A percentile compares a stretch with the other conserved stretches of the same genome.
phyloP scores from a whole-genome alignment of 2,113 vertebrate genomes.

The Dipodomys spectabilis region DNA sequence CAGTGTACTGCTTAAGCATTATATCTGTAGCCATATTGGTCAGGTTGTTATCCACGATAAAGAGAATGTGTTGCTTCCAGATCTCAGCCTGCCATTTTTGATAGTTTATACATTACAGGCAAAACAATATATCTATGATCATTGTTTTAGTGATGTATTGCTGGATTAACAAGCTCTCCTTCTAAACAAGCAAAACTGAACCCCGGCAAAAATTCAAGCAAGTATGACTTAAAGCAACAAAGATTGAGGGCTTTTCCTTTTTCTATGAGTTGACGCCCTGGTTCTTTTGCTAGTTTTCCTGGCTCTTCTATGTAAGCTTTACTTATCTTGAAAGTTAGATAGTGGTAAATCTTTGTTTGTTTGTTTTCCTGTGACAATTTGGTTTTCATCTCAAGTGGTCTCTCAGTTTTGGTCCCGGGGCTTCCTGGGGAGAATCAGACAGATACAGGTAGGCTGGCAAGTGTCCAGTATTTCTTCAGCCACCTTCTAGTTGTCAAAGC shows the following conservation, averaged over 20 bases:
- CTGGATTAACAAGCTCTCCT: not conserved
- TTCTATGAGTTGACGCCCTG: not conserved
- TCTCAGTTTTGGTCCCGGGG: not conserved
- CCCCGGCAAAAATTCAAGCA: too few relatives aligned
- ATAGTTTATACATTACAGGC: not conserved
- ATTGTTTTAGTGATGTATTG: not conserved
- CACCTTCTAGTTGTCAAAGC: not conserved
- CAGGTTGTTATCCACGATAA: not conserved
- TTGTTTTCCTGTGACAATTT: not conserved
- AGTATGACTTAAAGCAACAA: not conserved
- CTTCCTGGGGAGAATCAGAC: not conserved
- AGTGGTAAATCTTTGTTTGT: not conserved
- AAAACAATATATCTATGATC: not conserved
- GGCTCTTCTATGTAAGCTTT: not conserved
- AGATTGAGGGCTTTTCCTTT: not conserved
- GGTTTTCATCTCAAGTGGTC: not conserved
- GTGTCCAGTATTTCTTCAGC: not conserved
- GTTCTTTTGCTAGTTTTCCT: not conserved
- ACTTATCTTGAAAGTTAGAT: not conserved
- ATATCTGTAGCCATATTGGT: not conserved
- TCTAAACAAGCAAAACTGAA: not conserved
- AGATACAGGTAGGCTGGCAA: not conserved
- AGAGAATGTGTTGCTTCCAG: not conserved
- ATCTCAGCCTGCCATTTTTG: not conserved
- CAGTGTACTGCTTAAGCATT: conserved; percentile 12